Conservation (phyloP, 1,140 invertebrate genomes). For the Lepeophtheirus salmonis region DNA sequence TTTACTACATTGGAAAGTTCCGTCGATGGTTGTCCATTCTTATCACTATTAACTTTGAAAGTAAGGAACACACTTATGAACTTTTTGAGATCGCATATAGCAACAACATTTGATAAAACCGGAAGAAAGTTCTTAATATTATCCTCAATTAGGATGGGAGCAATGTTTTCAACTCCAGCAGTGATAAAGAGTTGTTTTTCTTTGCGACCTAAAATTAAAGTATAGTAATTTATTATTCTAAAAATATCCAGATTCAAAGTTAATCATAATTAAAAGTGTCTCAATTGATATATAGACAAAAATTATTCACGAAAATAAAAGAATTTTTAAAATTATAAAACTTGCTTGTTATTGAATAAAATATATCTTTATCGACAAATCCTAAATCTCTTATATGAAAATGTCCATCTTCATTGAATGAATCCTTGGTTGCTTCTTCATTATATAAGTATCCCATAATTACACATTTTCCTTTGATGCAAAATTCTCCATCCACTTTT, state of each 20-base stretch:
- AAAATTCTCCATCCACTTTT: not conserved
- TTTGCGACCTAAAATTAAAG: constrained; percentile 12
- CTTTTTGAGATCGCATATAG: constrained; percentile 67
- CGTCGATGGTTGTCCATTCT: constrained; percentile 47
- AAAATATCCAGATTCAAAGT: too few relatives aligned
- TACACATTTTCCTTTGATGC: constrained; percentile 26
- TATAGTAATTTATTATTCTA: not conserved
- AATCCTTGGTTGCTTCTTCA: constrained; percentile 25
- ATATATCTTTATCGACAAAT: constrained; percentile 1
- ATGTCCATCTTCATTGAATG: constrained; percentile 13
- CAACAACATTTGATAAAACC: constrained; percentile 53
- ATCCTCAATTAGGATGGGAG: constrained; percentile 68
- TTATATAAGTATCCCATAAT: constrained; percentile 31
- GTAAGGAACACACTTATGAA: constrained; percentile 64
- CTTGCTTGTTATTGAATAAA: constrained; percentile 13
- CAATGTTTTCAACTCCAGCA: constrained; percentile 76
- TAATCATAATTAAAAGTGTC: too few relatives aligned
- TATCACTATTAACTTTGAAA: constrained; percentile 54
- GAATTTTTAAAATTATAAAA: too few relatives aligned
- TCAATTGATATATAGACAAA: too few relatives aligned
- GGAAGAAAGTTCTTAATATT: constrained; percentile 50
- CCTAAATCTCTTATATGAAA: constrained; percentile 14
- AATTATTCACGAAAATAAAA: too few relatives aligned
- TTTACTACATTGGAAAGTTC: constrained; percentile 40
- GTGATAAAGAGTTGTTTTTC: constrained; percentile 49